These are phyloP conservation scores for Coelogynopora nodosa DNA, from an alignment of 2,888 invertebrate species.

Conservation along the genomic window DNA sequence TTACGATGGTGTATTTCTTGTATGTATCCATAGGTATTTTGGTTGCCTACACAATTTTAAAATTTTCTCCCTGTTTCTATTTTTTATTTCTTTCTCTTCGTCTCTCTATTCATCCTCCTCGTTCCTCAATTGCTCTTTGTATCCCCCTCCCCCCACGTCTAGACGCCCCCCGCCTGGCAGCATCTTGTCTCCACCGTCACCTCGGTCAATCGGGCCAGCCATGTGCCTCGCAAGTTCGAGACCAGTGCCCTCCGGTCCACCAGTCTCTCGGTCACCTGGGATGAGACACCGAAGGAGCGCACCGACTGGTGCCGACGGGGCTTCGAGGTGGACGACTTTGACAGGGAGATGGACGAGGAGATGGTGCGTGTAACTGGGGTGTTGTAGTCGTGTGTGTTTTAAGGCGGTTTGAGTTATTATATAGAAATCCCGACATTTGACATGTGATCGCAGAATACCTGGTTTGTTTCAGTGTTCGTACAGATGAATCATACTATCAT, in stretches of 20 bases:
- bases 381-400: background rate
- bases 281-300: slow-evolving; percentile 44
- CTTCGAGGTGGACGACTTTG: background rate
- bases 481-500: too few relatives aligned
- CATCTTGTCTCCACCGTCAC: slow-evolving; percentile 32
- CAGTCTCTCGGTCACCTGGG: slow-evolving; percentile 41
- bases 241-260: slow-evolving; percentile 30
- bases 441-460: too few relatives aligned
- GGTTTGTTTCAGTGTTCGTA: too few relatives aligned
- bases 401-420: background rate
- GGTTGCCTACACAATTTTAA: too few relatives aligned
- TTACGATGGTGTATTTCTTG: too few relatives aligned
- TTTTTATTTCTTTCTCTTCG: too few relatives aligned
- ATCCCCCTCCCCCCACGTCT: too few relatives aligned
- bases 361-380: background rate
- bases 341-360: background rate
- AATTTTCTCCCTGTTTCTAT: too few relatives aligned
- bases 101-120: too few relatives aligned
- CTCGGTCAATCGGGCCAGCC: slow-evolving; percentile 19
- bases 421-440: too few relatives aligned
- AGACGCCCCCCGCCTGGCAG: slow-evolving; percentile 28
- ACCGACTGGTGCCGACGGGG: slow-evolving; percentile 38
- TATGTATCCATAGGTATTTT: too few relatives aligned
- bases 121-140: too few relatives aligned
- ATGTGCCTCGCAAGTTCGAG: slow-evolving; percentile 34